Percentiles rank a stretch among this genome's conserved stretches.
These are phyloP conservation scores for Heliopora coerulea DNA, from an alignment of 92 coral and sea anemone species.

Conservation along the genomic window DNA sequence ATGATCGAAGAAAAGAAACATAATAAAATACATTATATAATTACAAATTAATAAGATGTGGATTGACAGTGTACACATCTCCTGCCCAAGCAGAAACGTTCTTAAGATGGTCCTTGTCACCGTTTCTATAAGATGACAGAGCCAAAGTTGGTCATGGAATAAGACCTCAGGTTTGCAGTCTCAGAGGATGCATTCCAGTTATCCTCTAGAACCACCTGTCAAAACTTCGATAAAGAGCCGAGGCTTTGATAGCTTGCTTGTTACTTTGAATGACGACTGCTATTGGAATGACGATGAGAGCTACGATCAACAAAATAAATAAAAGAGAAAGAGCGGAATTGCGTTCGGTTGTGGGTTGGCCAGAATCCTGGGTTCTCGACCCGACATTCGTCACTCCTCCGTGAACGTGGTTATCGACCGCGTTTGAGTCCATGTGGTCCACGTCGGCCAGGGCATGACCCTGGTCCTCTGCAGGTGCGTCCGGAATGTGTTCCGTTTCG, in stretches of 20 bases:
- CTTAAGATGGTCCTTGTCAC: too few species aligned
- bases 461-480: conserved; percentile 71
- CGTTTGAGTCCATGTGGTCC: conserved; percentile 57
- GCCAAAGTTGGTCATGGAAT: too few species aligned
- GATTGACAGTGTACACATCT: background rate
- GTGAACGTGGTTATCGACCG: background rate
- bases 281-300: conserved; percentile 85
- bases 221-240: conserved; percentile 70
- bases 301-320: conserved; percentile 79
- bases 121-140: too few species aligned
- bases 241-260: conserved; percentile 75
- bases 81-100: background rate
- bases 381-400: conserved; percentile 22
- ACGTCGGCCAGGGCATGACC: conserved; percentile 48
- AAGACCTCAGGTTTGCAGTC: background rate
- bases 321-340: conserved; percentile 32
- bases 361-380: background rate
- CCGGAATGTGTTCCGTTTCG: conserved; percentile 82
- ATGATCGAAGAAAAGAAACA: background rate
- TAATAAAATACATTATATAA: background rate
- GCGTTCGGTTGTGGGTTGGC: background rate
- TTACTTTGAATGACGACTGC: conserved; percentile 90
- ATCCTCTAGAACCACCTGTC: conserved; percentile 53
- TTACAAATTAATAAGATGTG: background rate
- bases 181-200: conserved; percentile 1